A percentile compares a stretch with the other conserved stretches of the same genome.
Evolutionary conservation across 2,113 vertebrate species (phyloP).

Genomic region (Pyrgilauda ruficollis): DNA sequence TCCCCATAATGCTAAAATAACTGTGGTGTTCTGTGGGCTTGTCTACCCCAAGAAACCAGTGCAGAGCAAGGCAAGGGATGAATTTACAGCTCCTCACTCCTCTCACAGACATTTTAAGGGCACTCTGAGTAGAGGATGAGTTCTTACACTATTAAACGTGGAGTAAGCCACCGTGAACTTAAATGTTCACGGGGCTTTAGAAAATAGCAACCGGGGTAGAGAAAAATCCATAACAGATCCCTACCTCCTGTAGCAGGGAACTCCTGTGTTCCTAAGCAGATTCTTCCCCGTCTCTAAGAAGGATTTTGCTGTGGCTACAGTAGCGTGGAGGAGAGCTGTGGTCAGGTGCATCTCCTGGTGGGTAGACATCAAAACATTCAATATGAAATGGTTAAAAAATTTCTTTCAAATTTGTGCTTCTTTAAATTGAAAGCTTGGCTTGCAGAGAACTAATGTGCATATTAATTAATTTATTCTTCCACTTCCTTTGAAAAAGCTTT

Average conservation of each 20-base stretch:
- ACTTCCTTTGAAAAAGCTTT: conserved; percentile 5
- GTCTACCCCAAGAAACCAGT: neutral
- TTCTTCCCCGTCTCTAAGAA: neutral
- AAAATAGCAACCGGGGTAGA: conserved; percentile 14
- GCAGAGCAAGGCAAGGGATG: neutral
- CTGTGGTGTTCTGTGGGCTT: conserved; percentile 22
- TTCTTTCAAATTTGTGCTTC: neutral
- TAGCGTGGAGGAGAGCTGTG: neutral
- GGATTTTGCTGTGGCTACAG: neutral
- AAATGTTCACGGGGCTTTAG: neutral
- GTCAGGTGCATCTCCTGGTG: neutral
- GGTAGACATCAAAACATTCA: neutral
- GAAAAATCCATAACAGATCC: conserved; percentile 4
- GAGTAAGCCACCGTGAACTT: conserved; percentile 19
- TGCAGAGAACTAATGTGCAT: neutral
- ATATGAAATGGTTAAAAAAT: neutral
- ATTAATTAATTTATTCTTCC: conserved; percentile 22
- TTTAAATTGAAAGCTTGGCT: neutral
- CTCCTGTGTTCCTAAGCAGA: neutral
- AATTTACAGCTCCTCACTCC: conserved; percentile 14
- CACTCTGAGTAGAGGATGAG: neutral
- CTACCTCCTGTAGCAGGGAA: neutral
- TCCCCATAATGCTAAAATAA: conserved; percentile 36
- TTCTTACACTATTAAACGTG: neutral
- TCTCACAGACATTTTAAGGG: conserved; percentile 7